Evolutionary conservation across 2,888 invertebrate species (phyloP), one percentile per base, ranked within the genome.

Genomic region (Drosophila niveifrons): DNA sequence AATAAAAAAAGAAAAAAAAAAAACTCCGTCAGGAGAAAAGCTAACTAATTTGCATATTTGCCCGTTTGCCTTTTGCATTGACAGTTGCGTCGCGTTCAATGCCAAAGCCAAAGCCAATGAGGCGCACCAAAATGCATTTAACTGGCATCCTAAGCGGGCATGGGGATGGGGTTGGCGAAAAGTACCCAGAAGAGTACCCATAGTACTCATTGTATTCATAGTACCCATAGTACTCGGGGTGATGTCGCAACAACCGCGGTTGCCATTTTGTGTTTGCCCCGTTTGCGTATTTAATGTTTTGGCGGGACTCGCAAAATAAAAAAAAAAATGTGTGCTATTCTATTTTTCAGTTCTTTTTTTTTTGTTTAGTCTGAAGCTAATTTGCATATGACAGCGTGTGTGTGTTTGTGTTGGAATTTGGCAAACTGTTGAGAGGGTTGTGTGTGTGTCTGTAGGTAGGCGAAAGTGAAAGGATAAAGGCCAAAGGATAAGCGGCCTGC

Each of bases 31-130:
- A 28, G 31, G 11, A 48, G 50, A 58, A 48, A 43, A 62, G 57
- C 43, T 58, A 74, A 75, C 90, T 89, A 87, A 89, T 89, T 89
- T 89, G 90, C 89, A 89, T 89, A 89, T 90, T 90, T 82, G 82
- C 89, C 90, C 80, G 80, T 78, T 55, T 55, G 44, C 55, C 53
- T 44, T 56, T 56, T 84, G 69, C 68, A 83, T 87, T 87, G 84
- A 87, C 88, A 83, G 80, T 86, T 82, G 70, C 58, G 80, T 31
- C 43, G 47, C 53, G 67, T 67, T 75, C 78, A 75, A 78, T 73
- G 78, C 78, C 75, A 73, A 64, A 75, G 72, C 72, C 85, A 74
- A 82, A 78, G 79, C 77, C 83, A 89, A 80, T 84, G 90, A 89
- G 80, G 88, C 84, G 86, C 78, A 79, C 80, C 80, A 68, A 81